Base-by-base conservation (phyloP, 2,113 vertebrate genomes). In the Rhodinocichla rosea region DNA sequence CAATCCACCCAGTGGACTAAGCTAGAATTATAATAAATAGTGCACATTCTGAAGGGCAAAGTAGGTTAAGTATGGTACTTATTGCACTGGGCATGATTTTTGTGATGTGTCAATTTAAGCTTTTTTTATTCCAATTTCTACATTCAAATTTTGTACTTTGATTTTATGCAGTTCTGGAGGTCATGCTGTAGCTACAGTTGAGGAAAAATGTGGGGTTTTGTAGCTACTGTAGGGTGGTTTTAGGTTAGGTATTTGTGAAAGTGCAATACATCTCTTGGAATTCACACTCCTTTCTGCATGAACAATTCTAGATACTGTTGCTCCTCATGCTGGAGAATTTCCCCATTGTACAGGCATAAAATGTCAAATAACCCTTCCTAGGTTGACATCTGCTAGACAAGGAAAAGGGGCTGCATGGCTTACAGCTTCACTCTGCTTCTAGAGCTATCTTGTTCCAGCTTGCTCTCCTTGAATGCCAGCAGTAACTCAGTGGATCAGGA, bases 11-110 rank as follows among this genome's bases (percentile, higher is more conserved):
- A 64, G 85, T 90, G 77, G 75, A 83, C 52, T 59, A 81, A 92
- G 95, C 90, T 81, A 90, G 93, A 96, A 92, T 94, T 86, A 56
- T 95, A 95, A 90, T 93, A 95, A 92, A 96, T 83, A 83, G 47
- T 85, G 64, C 55, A 33, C 62, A 49, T 83, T 83, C 85, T 94
- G 93, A 92, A 97, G 90, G 92, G n/a, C 79, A 45, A 45, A 67
- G 50, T 33, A 91, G 74, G 67, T 77, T 83, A 77, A 90, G 39
- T 47, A 30, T 50, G 42, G 35, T 63, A 22, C n/a, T 87, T 89
- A 20, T 9, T 80, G 17, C 60, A 21, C 17, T 63, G 74, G 64
- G 33, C 47, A 55, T 83, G 0, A 30, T 63, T 86, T 85, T 47
- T 90, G 19, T 68, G 40, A 33, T 76, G 10, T 84, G n/a, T 91